A percentile compares a stretch with the other conserved stretches of the same genome.
Conservation (phyloP, 1,140 invertebrate genomes). For the Drosophila parabipectinata region DNA sequence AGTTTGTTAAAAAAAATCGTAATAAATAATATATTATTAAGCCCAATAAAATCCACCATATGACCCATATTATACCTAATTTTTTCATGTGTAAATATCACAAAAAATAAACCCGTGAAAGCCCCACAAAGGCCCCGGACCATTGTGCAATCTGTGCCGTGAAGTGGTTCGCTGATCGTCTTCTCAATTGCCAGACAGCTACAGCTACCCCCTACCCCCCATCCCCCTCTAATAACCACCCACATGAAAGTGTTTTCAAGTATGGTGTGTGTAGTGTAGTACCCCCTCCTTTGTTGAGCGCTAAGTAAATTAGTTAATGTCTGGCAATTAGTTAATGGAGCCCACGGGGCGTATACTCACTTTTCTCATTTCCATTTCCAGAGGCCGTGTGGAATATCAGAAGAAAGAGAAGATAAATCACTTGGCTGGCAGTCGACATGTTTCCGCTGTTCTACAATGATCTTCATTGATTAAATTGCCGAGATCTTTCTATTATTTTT, state of each 20-base stretch:
- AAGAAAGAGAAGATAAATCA: slow-evolving; percentile 11
- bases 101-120: background rate
- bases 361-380: background rate
- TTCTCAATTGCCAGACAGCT: slow-evolving; percentile 34
- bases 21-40: no score
- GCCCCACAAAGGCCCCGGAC: no score
- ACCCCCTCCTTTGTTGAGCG: slow-evolving; percentile 11
- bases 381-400: slow-evolving; percentile 13
- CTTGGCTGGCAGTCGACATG: slow-evolving; percentile 20
- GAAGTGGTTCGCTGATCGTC: slow-evolving; percentile 27
- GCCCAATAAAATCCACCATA: no score
- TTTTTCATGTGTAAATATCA: slow-evolving; percentile 8
- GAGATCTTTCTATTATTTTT: background rate
- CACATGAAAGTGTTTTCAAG: background rate
- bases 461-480: background rate
- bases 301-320: slow-evolving; percentile 53
- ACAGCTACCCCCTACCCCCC: background rate
- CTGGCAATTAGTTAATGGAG: slow-evolving; percentile 55
- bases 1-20: no score
- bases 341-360: slow-evolving; percentile 25
- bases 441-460: slow-evolving; percentile 4
- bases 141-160: slow-evolving; percentile 32
- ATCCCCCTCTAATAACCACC: background rate
- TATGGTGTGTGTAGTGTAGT: slow-evolving; percentile 1
- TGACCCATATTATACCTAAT: slow-evolving; percentile 15